Evolutionary conservation across 2,797 vertebrate species (phyloP), one percentile per base, ranked within the genome.

Genomic region (Morus bassanus): DNA sequence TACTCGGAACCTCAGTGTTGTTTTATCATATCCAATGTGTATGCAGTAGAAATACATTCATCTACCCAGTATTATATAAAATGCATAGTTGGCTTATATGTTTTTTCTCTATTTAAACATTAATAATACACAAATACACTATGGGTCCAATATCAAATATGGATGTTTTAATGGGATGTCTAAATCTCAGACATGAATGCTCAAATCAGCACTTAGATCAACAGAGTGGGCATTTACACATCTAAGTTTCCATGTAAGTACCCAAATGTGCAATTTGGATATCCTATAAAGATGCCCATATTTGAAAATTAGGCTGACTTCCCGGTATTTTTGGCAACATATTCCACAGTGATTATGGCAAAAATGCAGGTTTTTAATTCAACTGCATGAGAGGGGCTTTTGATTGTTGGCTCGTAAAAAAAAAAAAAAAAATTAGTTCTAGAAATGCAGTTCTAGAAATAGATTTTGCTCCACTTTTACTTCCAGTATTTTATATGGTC

Each of bases 221-320:
- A 85, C 48, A 37, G 78, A 93, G 70, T 68, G 25, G 46, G 46
- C 64, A 91, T 92, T 96, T 95, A 72, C 45, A 80, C 83, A 60
- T 64, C 48, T 75, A 96, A 97, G 79, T 79, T 81, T 80, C 50
- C 74, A 41, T 88, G 51, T 68, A 88, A 94, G 87, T 73, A 79
- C 77, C 59, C 89, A 94, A 96, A 93, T 72, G 82, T 72, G 76
- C 45, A 81, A 74, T 96, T 92, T 74, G 54, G 72, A 53, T 89
- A 45, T 18, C 27, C 35, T 81, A 45, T 78, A 92, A 84, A 84
- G 63, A 70, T 70, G 37, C n/a, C 39, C 5, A 1, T 89, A 75
- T 97, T 60, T 84, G 94, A 96, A 93, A 96, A 95, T 87, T 95
- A 91, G 89, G 94, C 95, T 83, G 77, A 91, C 43, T 96, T 97